Conservation (phyloP, 2,113 vertebrate genomes). For the Chloebia gouldiae region DNA sequence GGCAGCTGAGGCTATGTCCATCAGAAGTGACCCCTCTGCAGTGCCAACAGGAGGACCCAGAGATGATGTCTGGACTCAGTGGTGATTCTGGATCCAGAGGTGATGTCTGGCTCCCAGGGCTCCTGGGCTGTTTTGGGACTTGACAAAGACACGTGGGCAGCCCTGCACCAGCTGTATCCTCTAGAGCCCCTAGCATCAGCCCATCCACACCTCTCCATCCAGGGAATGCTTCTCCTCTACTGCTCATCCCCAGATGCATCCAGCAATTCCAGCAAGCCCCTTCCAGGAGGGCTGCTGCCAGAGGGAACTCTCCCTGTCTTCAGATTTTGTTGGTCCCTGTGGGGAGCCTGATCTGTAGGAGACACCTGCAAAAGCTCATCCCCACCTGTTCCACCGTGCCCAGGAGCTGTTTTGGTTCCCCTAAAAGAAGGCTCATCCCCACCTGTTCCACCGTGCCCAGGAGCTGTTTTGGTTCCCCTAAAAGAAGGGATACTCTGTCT, state of each 20-base stretch:
- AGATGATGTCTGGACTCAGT: rapidly evolving
- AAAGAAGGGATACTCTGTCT: not conserved
- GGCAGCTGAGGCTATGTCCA: too few relatives aligned
- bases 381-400: not conserved
- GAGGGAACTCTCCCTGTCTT: not conserved
- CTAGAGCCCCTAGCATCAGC: not conserved
- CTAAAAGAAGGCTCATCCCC: not conserved
- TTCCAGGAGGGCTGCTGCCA: not conserved
- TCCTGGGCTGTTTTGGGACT: not conserved
- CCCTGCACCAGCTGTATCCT: not conserved
- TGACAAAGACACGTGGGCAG: rapidly evolving
- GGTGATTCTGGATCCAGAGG: rapidly evolving
- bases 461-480: not conserved
- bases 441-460: not conserved
- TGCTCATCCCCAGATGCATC: not conserved
- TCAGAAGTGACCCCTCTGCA: too few relatives aligned
- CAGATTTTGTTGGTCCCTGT: not conserved
- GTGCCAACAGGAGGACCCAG: too few relatives aligned
- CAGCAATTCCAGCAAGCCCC: not conserved
- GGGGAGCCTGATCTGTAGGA: not conserved
- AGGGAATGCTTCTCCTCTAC: not conserved
- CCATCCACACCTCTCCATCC: not conserved
- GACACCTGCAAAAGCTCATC: not conserved
- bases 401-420: not conserved
- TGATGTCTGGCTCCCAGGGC: rapidly evolving